Percentiles rank a stretch among this genome's conserved stretches.
These are phyloP conservation scores for Gryon sp. DNA, from an alignment of 1,140 invertebrate genomes.

Conservation along the genomic window DNA sequence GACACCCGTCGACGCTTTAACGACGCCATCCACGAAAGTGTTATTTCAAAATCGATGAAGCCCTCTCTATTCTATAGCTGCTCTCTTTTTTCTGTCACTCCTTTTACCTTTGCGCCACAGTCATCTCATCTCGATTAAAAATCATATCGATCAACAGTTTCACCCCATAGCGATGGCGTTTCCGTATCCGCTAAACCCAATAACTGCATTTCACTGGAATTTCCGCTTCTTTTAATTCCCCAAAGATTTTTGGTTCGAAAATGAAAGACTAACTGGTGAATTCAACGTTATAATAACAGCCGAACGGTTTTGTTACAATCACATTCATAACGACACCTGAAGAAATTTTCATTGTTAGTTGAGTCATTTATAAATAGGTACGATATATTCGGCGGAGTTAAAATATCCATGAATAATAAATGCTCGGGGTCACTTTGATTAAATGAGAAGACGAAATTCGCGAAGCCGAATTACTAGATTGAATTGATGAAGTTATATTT, in stretches of 20 bases:
- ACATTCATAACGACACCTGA: conserved; percentile 24
- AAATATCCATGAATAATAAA: conserved; percentile 8
- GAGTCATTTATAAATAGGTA: conserved; percentile 24
- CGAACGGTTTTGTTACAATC: not conserved
- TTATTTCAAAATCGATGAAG: conserved; percentile 65
- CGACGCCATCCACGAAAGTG: conserved; percentile 57
- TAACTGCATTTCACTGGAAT: conserved; percentile 44
- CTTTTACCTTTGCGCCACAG: conserved; percentile 20
- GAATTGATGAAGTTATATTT: no score
- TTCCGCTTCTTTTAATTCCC: conserved; percentile 42
- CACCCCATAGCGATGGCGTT: conserved; percentile 15
- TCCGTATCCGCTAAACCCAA: conserved; percentile 39
- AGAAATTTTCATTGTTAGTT: conserved; percentile 28
- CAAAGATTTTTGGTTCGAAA: conserved; percentile 33
- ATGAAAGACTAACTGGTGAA: conserved; percentile 24
- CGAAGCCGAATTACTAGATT: not conserved
- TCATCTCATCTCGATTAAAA: conserved; percentile 59
- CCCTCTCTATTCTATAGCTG: conserved; percentile 43
- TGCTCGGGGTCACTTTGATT: not conserved
- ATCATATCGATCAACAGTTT: conserved; percentile 57
- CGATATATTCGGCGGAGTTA: conserved; percentile 7
- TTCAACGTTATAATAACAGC: conserved; percentile 21
- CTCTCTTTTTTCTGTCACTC: conserved; percentile 30
- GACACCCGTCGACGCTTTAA: conserved; percentile 57
- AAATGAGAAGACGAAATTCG: conserved; percentile 5